Evolutionary conservation across 1,140 invertebrate species (phyloP).

Genomic region (Archivesica marissinica): DNA sequence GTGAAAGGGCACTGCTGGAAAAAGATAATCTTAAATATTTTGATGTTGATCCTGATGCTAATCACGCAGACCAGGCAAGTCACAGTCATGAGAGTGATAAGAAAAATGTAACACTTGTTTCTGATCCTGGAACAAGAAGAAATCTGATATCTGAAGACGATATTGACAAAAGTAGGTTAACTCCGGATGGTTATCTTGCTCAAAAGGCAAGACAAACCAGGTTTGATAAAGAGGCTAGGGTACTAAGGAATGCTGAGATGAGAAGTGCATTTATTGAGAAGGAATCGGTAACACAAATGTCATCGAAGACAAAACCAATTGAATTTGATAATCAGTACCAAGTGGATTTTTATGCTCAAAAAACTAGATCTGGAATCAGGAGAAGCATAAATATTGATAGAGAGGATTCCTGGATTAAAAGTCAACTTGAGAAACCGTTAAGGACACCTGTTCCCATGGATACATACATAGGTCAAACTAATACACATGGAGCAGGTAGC

Average conservation of each 20-base stretch:
- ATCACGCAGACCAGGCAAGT: background rate
- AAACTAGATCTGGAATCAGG: constrained; percentile 49
- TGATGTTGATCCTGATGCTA: constrained; percentile 20
- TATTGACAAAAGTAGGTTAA: background rate
- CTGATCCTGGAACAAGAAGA: constrained; percentile 33
- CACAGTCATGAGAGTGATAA: constrained; percentile 16
- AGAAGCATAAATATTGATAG: constrained; percentile 9
- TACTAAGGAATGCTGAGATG: constrained; percentile 21
- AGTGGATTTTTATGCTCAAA: constrained; percentile 52
- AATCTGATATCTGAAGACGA: background rate
- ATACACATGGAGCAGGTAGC: background rate
- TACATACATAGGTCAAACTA: constrained; percentile 17
- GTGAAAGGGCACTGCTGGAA: constrained; percentile 25
- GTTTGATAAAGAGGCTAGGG: constrained; percentile 36
- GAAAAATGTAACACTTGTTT: constrained; percentile 31
- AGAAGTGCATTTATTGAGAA: background rate
- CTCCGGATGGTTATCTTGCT: constrained; percentile 41
- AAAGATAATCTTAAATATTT: constrained; percentile 33
- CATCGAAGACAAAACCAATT: background rate
- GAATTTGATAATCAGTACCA: constrained; percentile 50
- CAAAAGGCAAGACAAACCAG: background rate
- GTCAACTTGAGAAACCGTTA: constrained; percentile 25
- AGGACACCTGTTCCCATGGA: constrained; percentile 39
- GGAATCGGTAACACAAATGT: background rate
- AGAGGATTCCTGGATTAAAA: constrained; percentile 58